Evolutionary conservation across 2,888 invertebrate genomes (phyloP).

Genomic region (Ichneumoninae sp.): DNA sequence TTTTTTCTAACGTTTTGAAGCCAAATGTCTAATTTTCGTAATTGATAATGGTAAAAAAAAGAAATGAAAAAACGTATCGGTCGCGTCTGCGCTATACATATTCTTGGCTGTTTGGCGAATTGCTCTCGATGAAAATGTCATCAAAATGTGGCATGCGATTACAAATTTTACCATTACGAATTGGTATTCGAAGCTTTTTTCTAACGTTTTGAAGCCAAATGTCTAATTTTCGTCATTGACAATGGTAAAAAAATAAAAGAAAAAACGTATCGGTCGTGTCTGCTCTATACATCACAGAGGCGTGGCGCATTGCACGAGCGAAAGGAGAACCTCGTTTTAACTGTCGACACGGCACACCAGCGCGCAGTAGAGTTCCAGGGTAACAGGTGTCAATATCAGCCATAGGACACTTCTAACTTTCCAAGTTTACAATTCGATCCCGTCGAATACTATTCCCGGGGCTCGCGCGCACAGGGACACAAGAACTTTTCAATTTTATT

Average conservation of each 20-base stretch:
- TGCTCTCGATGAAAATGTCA: too few species aligned
- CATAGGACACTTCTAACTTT: conserved; percentile 50
- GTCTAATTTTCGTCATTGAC: background rate
- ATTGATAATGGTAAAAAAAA: background rate
- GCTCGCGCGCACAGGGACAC: conserved; percentile 15
- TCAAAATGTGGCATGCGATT: too few species aligned
- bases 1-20: background rate
- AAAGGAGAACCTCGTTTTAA: conserved; percentile 5
- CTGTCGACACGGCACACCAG: conserved; percentile 23
- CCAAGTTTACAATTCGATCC: conserved; percentile 55
- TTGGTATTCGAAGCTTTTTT: background rate
- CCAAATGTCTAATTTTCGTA: background rate
- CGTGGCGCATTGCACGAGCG: background rate
- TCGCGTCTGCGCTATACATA: background rate
- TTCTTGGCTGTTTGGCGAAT: too few species aligned
- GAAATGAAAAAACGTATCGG: background rate
- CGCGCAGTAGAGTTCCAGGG: conserved; percentile 12
- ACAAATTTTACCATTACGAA: too few species aligned
- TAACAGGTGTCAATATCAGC: conserved; percentile 65
- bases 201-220: background rate
- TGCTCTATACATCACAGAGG: background rate
- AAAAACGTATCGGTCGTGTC: background rate
- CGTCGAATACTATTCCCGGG: conserved; percentile 23
- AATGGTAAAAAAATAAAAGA: background rate
- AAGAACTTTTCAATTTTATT: conserved; percentile 33